Base-by-base conservation (phyloP, 2,888 invertebrate species). In the Hipparchia sbordonii region DNA sequence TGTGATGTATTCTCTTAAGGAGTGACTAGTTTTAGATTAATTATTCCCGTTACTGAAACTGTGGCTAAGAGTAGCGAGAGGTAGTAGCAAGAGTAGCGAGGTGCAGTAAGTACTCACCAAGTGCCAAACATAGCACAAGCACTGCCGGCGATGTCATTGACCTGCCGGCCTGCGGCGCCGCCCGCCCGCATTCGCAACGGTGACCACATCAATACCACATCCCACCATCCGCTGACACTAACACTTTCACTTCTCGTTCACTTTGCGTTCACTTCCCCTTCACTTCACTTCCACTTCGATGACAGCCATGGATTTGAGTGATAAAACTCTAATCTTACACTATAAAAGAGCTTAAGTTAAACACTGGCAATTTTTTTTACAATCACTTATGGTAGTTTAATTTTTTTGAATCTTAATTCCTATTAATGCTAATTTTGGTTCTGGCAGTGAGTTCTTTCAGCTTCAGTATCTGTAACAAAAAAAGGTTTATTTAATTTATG, bases 121-220 rank as follows among this genome's bases (percentile, higher is more conserved):
- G 87, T 85, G 89, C 89, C 81, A 89, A 82, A 80, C 83, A 87
- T 79, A 92, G 89, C 87, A 89, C 85, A 69, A 85, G 72, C 66
- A 88, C 83, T 84, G 88, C 88, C 86, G 89, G 87, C 89, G 91
- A 86, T 89, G 88, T 90, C 92, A 92, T 92, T 90, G 92, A 92
- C 92, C 89, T 89, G 89, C 87, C 90, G 90, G 89, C 89, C 89
- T 79, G 78, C 75, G 73, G 84, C 87, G 87, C 89, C 87, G 84
- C 77, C 78, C 84, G 87, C 86, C 90, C 84, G 85, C 92, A 90
- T 90, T 82, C 89, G 90, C 85, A 82, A 85, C 81, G 79, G 79
- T 80, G 81, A 77, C 79, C 88, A 84, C 90, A 90, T 89, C 85
- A 88, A 89, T 84, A 79, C 81, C 80, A 78, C 81, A 81, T 82